A percentile compares a stretch with the other conserved stretches of the same genome.
phyloP scores from a whole-genome alignment of 23 tunicate species.

The Halocynthia roretzi region DNA sequence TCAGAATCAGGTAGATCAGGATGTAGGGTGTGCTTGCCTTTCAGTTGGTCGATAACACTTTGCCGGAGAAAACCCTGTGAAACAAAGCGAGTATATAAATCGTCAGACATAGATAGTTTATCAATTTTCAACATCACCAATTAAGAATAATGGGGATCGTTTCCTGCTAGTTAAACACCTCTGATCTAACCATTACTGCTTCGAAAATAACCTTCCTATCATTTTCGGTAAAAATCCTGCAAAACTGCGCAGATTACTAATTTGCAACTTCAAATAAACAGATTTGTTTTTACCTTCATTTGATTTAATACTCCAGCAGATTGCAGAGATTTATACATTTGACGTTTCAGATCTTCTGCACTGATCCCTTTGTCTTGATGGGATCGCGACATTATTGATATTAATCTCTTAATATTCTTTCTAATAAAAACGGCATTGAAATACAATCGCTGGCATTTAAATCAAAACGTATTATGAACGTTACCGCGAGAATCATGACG shows the following conservation, averaged over 20 bases:
- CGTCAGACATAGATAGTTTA: neutral
- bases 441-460: too few species aligned
- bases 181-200: too few species aligned
- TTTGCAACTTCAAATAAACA: neutral
- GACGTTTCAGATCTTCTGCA: conserved; percentile 75
- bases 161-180: too few species aligned
- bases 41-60: conserved; percentile 70
- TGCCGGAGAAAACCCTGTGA: conserved; percentile 73
- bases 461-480: too few species aligned
- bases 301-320: conserved; percentile 66
- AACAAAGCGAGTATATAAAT: neutral
- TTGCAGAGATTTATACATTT: conserved; percentile 61
- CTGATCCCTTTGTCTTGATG: conserved; percentile 28
- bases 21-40: conserved; percentile 25
- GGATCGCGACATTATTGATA: conserved; percentile 7
- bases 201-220: too few species aligned
- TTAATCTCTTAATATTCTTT: too few species aligned
- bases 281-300: conserved; percentile 41
- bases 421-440: too few species aligned
- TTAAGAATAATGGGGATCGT: too few species aligned
- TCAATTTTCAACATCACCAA: too few species aligned
- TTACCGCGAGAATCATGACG: too few species aligned
- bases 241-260: too few species aligned
- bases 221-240: too few species aligned
- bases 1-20: conserved; percentile 19